Conservation (phyloP, 2,888 invertebrate genomes). For the Callimorpha dominula region DNA sequence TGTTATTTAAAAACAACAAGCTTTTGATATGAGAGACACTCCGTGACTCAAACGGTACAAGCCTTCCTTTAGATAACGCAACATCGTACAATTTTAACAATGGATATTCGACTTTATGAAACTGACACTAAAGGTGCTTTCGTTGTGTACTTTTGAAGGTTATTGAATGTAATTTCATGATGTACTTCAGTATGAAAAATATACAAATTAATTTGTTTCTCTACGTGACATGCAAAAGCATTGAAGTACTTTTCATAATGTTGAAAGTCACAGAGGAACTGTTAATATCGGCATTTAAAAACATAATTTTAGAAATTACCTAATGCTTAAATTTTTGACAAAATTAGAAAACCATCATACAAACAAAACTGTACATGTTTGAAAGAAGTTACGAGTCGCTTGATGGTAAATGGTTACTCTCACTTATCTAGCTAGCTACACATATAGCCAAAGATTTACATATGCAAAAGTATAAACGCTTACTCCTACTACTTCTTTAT, state of each 20-base stretch:
- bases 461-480: background rate
- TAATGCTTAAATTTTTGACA: background rate
- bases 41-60: slow-evolving; percentile 29
- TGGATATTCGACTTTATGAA: slow-evolving; percentile 2
- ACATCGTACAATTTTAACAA: background rate
- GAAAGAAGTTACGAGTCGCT: background rate
- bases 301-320: background rate
- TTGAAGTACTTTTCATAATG: slow-evolving; percentile 19
- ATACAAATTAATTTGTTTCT: slow-evolving; percentile 48
- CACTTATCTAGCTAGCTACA: background rate
- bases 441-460: background rate
- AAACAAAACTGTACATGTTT: background rate
- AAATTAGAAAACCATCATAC: background rate
- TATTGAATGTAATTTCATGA: background rate
- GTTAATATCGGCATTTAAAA: background rate
- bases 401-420: background rate
- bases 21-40: slow-evolving; percentile 54
- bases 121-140: fast-evolving
- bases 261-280: slow-evolving; percentile 7
- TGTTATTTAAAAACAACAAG: slow-evolving; percentile 59
- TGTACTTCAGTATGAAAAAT: slow-evolving; percentile 37
- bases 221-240: slow-evolving; percentile 21
- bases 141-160: background rate
- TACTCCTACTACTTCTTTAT: background rate
- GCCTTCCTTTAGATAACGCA: slow-evolving; percentile 15